Evolutionary conservation across 2,888 invertebrate species (phyloP), one percentile per base, ranked within the genome.

Genomic region (Tetropium fuscum): DNA sequence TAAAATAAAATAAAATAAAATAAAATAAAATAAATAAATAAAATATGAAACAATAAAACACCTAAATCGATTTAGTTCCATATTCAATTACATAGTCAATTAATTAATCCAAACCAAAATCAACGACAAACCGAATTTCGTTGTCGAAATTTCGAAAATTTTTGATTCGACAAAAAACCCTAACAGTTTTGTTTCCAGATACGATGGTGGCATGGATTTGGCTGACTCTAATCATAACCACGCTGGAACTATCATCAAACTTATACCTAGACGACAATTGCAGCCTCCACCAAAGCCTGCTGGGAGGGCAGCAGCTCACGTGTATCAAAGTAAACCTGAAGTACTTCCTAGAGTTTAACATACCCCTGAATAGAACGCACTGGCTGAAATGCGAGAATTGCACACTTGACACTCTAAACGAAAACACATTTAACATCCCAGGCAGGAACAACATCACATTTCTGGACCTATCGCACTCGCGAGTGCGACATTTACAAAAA

Each of bases 321-420:
- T 81, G 81, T 71, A 68, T 71, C 32, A 78, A 79, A 55, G 74
- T 77, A 18, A 73, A 77, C 8, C 48, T 73, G 1, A 61, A 66
- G 3, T 77, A 74, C 64, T 79, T 81, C 57, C 72, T 76, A 63
- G 70, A 77, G 56, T 74, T 74, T 45, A 66, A 69, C 27, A 47
- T 53, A 3, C 66, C 74, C 13, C 62, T 78, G 11, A 78, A 78
- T 61, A 72, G 74, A 58, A 78, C 79, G 8, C 78, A 78, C 53
- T 78, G 78, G 78, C 63, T 81, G 48, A 75, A 73, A 40, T 81
- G 81, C 63, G 67, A 71, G 11, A 73, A 74, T 56, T 81, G 81
- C 66, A 68, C 75, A 40, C 64, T 81, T 49, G 66, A 66, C 25
- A 66, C 71, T 11, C 66, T 81, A 48, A 75, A 75, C 48, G 78